A percentile compares a stretch with the other conserved stretches of the same genome.
These are phyloP conservation scores for Hyaena hyaena DNA, from an alignment of 2,113 vertebrate genomes.

Conservation along the genomic window DNA sequence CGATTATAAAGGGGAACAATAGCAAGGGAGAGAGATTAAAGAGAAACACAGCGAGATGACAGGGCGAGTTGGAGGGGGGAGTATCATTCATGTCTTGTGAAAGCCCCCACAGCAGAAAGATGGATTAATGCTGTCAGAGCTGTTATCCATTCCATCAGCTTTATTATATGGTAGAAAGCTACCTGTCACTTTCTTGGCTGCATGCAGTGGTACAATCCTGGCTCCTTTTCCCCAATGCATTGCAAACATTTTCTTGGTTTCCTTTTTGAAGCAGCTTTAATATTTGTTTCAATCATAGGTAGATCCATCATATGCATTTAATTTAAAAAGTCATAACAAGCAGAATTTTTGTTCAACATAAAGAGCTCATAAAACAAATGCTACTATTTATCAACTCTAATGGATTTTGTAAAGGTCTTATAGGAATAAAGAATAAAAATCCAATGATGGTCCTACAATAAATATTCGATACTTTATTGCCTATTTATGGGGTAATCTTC, in stretches of 20 bases:
- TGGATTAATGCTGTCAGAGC: conserved; percentile 71
- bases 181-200: conserved; percentile 71
- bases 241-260: conserved; percentile 48
- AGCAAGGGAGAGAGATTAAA: not conserved
- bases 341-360: conserved; percentile 81
- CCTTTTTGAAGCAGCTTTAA: conserved; percentile 63
- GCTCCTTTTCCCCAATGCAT: conserved; percentile 11
- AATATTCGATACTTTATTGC: conserved; percentile 83
- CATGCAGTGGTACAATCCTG: not conserved
- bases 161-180: conserved; percentile 61
- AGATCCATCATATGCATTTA: conserved; percentile 81
- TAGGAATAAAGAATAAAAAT: conserved; percentile 83
- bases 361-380: conserved; percentile 81
- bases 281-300: conserved; percentile 83
- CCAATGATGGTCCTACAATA: conserved; percentile 81
- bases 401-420: conserved; percentile 83
- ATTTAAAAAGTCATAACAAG: conserved; percentile 83
- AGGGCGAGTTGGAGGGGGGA: conserved; percentile 26
- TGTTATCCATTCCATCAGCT: conserved; percentile 70
- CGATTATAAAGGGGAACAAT: conserved; percentile 28
- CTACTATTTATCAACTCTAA: conserved; percentile 83
- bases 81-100: conserved; percentile 72
- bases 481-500: conserved; percentile 81
- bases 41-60: conserved; percentile 51
- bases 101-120: conserved; percentile 69